These are phyloP conservation scores for Pteromalus puparum DNA, from an alignment of 1,140 invertebrate species.

Conservation along the genomic window DNA sequence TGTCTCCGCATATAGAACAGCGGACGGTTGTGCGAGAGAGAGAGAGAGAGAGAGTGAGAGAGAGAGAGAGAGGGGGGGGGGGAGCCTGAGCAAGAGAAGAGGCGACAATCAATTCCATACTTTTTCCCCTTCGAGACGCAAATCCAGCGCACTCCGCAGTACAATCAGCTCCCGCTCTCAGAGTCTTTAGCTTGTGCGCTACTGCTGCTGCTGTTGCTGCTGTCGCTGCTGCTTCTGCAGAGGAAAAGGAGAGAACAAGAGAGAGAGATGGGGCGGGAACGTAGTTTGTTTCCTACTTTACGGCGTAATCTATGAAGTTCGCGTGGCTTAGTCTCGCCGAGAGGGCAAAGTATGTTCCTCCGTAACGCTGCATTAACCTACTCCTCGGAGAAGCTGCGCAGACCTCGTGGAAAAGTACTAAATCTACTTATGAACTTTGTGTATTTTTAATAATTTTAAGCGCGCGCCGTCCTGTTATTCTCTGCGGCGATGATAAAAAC, in stretches of 20 bases:
- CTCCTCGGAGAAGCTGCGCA: neutral
- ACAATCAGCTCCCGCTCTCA: neutral
- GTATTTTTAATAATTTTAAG: conserved; percentile 48
- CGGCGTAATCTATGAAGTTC: conserved; percentile 42
- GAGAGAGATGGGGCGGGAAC: neutral
- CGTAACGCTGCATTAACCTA: conserved; percentile 47
- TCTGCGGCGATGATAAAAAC: conserved; percentile 26
- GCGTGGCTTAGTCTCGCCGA: conserved; percentile 23
- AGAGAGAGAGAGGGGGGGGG: neutral
- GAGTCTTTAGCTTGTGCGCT: neutral
- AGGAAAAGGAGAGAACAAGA: neutral
- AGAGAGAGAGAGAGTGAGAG: neutral
- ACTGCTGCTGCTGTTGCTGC: no score
- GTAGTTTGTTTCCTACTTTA: conserved; percentile 45
- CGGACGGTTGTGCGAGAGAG: neutral
- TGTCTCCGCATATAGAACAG: neutral
- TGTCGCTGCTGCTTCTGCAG: no score
- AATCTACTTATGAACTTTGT: conserved; percentile 48
- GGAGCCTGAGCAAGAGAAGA: neutral
- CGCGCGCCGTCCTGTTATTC: neutral
- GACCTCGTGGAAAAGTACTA: neutral
- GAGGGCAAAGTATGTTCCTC: conserved; percentile 16
- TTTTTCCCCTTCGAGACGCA: conserved; percentile 28
- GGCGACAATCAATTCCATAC: conserved; percentile 34
- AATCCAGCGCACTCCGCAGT: neutral